Evolutionary conservation across 2,888 invertebrate species (phyloP).

Genomic region (Drosophila picticornis): DNA sequence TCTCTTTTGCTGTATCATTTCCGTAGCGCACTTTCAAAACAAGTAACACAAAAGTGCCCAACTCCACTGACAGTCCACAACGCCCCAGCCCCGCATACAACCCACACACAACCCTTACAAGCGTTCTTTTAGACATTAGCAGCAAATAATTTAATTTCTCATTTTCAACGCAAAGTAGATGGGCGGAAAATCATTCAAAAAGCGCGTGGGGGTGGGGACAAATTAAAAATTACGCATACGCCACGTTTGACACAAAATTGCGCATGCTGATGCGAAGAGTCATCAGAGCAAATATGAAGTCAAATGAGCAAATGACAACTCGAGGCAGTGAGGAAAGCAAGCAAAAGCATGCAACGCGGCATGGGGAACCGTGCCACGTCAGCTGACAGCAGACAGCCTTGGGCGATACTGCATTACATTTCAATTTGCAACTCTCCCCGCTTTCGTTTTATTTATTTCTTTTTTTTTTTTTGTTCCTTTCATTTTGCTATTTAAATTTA

Average conservation of each 20-base stretch:
- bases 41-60: conserved; percentile 10
- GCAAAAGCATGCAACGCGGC: conserved; percentile 16
- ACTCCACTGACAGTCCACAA: not conserved
- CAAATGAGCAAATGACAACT: conserved; percentile 37
- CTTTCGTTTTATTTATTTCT: conserved; percentile 35
- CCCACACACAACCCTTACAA: conserved; percentile 10
- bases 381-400: conserved; percentile 48
- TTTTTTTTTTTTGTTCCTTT: conserved; percentile 33
- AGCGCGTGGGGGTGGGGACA: conserved; percentile 4
- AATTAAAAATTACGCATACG: conserved; percentile 76
- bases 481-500: conserved; percentile 70
- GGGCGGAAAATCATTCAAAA: conserved; percentile 44
- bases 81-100: too few species aligned
- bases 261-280: conserved; percentile 49
- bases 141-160: conserved; percentile 80
- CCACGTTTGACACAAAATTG: conserved; percentile 74
- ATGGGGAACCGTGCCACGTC: conserved; percentile 34
- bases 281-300: conserved; percentile 51
- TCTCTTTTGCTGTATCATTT: conserved; percentile 74
- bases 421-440: conserved; percentile 65
- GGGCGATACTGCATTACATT: conserved; percentile 68
- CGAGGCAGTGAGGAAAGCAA: conserved; percentile 18
- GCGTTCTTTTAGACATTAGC: conserved; percentile 64
- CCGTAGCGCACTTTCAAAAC: conserved; percentile 51
- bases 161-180: conserved; percentile 52